Conservation (phyloP, 2,113 vertebrate species). For the Elachura formosa region DNA sequence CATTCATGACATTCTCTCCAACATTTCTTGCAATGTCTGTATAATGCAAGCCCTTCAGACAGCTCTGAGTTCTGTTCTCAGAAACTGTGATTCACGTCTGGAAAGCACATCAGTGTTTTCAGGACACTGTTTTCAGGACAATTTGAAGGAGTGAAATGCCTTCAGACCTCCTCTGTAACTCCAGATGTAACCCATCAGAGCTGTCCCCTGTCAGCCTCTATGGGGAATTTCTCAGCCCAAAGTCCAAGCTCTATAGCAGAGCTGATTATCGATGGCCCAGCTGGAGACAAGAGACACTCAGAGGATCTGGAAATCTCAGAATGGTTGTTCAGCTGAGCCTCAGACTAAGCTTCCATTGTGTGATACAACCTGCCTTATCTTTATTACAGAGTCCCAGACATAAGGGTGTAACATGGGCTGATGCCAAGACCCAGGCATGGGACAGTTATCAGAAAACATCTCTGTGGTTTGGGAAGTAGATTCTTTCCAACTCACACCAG, state of each 20-base stretch:
- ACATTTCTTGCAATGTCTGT: neutral
- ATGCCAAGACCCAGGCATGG: neutral
- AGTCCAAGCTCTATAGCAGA: neutral
- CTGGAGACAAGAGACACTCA: neutral
- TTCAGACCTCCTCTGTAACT: neutral
- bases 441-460: conserved; percentile 39
- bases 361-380: conserved; percentile 6
- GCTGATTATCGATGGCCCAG: neutral
- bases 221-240: neutral
- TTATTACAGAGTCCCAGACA: conserved; percentile 32
- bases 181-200: neutral
- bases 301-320: neutral
- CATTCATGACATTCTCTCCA: neutral
- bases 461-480: conserved; percentile 30
- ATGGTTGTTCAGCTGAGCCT: neutral
- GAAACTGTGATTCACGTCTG: neutral
- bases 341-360: conserved; percentile 1
- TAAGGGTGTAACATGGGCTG: neutral
- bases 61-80: neutral
- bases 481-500: neutral
- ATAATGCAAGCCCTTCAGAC: neutral
- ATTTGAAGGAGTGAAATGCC: neutral
- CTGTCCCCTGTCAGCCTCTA: neutral
- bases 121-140: neutral
- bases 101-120: neutral